phyloP scores from a whole-genome alignment of 35 echinoderm and acorn worm genomes.

The Apostichopus parvimensis region DNA sequence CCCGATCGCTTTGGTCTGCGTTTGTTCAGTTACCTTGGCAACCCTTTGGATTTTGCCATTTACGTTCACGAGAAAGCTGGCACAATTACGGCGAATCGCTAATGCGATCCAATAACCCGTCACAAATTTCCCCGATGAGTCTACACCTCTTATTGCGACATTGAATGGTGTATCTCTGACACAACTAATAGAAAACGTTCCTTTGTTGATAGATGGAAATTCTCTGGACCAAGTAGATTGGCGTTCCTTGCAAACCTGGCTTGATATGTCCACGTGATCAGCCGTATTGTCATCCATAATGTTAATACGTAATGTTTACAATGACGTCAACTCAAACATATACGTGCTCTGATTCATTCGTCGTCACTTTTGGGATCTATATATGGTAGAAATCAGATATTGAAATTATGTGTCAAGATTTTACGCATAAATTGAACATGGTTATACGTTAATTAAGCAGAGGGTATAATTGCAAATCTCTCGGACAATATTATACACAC shows the following conservation, averaged over 20 bases:
- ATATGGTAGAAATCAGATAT: too few relatives aligned
- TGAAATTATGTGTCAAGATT: too few relatives aligned
- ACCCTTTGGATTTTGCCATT: neutral
- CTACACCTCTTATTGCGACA: neutral
- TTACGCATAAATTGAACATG: too few relatives aligned
- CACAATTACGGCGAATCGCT: neutral
- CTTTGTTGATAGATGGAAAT: conserved; percentile 8
- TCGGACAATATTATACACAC: too few relatives aligned
- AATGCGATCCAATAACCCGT: neutral
- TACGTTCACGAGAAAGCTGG: neutral
- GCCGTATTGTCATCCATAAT: neutral
- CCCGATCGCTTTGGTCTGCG: neutral
- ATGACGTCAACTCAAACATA: too few relatives aligned
- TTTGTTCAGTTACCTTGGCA: neutral
- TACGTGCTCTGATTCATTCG: too few relatives aligned
- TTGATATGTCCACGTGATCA: neutral
- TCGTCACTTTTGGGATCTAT: too few relatives aligned
- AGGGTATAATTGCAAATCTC: too few relatives aligned
- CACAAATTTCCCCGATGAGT: neutral
- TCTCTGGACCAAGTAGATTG: neutral
- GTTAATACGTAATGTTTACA: too few relatives aligned
- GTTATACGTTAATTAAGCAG: too few relatives aligned
- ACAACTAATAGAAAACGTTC: conserved; percentile 1
- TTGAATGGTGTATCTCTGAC: neutral
- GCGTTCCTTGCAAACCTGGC: neutral